Evolutionary conservation across 2,113 vertebrate species (phyloP).

Genomic region (Cnemophilus loriae): DNA sequence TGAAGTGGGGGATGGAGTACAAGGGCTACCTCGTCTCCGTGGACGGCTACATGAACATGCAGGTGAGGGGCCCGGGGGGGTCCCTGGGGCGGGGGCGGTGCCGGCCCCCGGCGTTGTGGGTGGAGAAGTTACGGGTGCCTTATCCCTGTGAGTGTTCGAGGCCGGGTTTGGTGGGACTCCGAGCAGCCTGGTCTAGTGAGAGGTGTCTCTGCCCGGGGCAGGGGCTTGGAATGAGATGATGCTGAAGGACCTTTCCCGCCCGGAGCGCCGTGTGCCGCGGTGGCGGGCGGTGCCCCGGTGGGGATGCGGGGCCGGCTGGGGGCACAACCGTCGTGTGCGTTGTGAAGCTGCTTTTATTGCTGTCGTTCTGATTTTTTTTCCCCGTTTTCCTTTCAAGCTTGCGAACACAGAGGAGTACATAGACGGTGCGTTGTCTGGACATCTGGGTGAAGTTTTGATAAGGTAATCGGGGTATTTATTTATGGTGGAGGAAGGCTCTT

Average conservation of each 20-base stretch:
- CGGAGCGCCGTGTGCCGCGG: fast-evolving
- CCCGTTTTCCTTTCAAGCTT: conserved; percentile 69
- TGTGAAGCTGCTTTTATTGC: fast-evolving
- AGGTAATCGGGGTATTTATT: conserved; percentile 68
- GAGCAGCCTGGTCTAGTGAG: fast-evolving
- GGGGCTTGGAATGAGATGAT: fast-evolving
- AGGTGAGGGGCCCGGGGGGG: conserved; percentile 70
- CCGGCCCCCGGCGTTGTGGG: too few relatives aligned
- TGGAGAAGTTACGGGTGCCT: fast-evolving
- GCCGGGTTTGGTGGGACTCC: not conserved
- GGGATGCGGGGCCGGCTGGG: too few relatives aligned
- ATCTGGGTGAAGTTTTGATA: conserved; percentile 95
- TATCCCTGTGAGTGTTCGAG: not conserved
- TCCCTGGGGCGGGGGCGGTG: too few relatives aligned
- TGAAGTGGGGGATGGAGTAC: conserved; percentile 99
- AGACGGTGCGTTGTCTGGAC: conserved; percentile 93
- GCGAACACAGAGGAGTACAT: conserved; percentile 99
- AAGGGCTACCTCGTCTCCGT: conserved; percentile 97
- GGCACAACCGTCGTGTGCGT: fast-evolving
- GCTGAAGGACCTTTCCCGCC: not conserved
- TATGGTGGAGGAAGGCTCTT: too few relatives aligned
- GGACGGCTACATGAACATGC: conserved; percentile 99
- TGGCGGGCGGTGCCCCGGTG: fast-evolving
- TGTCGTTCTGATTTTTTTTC: fast-evolving
- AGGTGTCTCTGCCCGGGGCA: fast-evolving